Evolutionary conservation across 1,140 invertebrate genomes (phyloP).

Genomic region (Solenopsis fugax): DNA sequence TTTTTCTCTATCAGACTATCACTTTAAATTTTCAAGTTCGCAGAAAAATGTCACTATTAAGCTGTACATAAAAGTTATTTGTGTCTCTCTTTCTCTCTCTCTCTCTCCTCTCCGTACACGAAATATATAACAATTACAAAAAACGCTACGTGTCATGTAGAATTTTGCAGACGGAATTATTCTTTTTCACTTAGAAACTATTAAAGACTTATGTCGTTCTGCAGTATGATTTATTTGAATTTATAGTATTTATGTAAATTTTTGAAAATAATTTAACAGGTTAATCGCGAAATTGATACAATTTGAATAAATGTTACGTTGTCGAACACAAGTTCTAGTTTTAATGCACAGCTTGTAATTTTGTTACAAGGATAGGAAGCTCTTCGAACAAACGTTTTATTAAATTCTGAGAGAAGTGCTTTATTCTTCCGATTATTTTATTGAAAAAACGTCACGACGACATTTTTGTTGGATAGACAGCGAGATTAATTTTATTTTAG

Average conservation of each 20-base stretch:
- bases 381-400: conserved; percentile 5
- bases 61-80: not conserved
- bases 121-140: conserved; percentile 24
- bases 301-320: conserved; percentile 3
- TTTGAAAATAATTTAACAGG: not conserved
- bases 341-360: not conserved
- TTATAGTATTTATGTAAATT: conserved; percentile 28
- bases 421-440: conserved; percentile 47
- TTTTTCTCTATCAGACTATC: not conserved
- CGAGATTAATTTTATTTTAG: conserved; percentile 64
- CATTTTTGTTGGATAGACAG: conserved; percentile 47
- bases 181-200: not conserved
- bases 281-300: conserved; percentile 8
- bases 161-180: conserved; percentile 27
- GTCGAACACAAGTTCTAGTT: not conserved
- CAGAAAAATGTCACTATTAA: conserved; percentile 34
- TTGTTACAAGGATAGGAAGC: not conserved
- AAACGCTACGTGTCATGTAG: conserved; percentile 12
- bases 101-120: not conserved
- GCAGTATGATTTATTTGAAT: conserved; percentile 37
- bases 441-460: conserved; percentile 54
- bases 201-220: conserved; percentile 6
- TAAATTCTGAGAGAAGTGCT: not conserved
- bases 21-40: conserved; percentile 27
- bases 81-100: conserved; percentile 24